Conservation (phyloP, 1,140 invertebrate species). For the Drosophila lacertosa region DNA sequence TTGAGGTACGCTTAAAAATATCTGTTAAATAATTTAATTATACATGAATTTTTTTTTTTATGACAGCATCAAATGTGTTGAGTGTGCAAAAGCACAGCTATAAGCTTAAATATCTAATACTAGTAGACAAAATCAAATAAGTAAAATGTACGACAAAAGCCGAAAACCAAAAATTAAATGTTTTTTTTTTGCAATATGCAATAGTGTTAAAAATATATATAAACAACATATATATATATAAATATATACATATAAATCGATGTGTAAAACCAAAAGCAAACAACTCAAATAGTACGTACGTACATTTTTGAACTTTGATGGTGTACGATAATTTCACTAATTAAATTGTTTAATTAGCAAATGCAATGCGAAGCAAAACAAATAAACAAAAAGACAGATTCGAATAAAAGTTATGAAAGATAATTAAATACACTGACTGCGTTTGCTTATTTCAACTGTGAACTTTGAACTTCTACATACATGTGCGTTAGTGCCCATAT, state of each 20-base stretch:
- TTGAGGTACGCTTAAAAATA: slow-evolving; percentile 67
- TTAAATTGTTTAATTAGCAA: slow-evolving; percentile 69
- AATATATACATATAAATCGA: slow-evolving; percentile 40
- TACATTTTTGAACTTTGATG: slow-evolving; percentile 58
- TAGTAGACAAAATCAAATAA: slow-evolving; percentile 4
- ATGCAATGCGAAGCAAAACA: slow-evolving; percentile 44
- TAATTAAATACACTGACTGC: slow-evolving; percentile 3
- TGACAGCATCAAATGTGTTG: slow-evolving; percentile 58
- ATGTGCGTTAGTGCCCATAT: background rate
- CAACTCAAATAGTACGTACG: slow-evolving; percentile 34
- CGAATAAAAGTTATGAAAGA: slow-evolving; percentile 68
- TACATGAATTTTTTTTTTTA: slow-evolving; percentile 60
- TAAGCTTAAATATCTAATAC: slow-evolving; percentile 55
- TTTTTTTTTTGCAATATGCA: slow-evolving; percentile 64
- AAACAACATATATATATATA: slow-evolving; percentile 22
- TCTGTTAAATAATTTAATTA: slow-evolving; percentile 71
- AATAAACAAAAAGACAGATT: slow-evolving; percentile 72
- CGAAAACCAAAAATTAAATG: slow-evolving; percentile 43
- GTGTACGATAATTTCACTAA: slow-evolving; percentile 71
- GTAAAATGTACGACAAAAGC: background rate
- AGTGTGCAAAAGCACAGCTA: slow-evolving; percentile 54
- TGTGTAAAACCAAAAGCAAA: slow-evolving; percentile 50
- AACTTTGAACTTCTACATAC: background rate
- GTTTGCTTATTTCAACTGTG: background rate
- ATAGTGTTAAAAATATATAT: slow-evolving; percentile 28